Base-by-base conservation (phyloP, 2,888 invertebrate genomes). In the Nudaria mundana region DNA sequence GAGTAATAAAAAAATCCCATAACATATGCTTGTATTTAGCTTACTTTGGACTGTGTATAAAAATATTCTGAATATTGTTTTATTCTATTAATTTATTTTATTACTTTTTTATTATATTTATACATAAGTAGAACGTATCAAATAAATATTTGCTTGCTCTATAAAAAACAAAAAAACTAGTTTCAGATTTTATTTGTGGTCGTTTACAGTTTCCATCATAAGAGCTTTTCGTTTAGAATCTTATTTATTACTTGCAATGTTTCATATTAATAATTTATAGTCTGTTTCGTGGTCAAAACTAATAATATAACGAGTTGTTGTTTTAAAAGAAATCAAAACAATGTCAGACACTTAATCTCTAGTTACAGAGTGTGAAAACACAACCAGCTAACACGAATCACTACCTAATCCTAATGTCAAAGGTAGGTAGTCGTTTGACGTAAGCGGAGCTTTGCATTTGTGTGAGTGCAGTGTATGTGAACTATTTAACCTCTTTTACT, bases 291-390 rank as follows among this genome's bases (percentile, higher is more conserved):
- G 49, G 53, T 48, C 32, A 46, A 52, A 61, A 55, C 51, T 53
- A 53, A n/a, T n/a, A n/a, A n/a, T n/a, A n/a, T n/a, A n/a, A 66
- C 60, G 47, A 51, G 53, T 46, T 66, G 65, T 71, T 69, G 59
- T 69, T 71, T 60, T 56, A 48, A 66, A 57, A 52, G 52, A 60
- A 62, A 67, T 76, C 69, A 76, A 69, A 73, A 76, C 68, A 75
- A 40, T 64, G 71, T 67, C 63, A 46, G 55, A 40, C 40, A 52
- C 61, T 62, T 71, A 70, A 70, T 70, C 69, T 63, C 53, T 49
- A 53, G 60, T 68, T 69, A 70, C 64, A 63, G 58, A 62, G 37
- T 52, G 52, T 54, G 38, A 57, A 58, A 60, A 58, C 48, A 62
- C 50, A 47, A 44, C 52, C 34, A 23, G 20, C 39, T 18, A 18